phyloP scores from a whole-genome alignment of 2,797 vertebrate species.

The Acanthurus leucopareius region DNA sequence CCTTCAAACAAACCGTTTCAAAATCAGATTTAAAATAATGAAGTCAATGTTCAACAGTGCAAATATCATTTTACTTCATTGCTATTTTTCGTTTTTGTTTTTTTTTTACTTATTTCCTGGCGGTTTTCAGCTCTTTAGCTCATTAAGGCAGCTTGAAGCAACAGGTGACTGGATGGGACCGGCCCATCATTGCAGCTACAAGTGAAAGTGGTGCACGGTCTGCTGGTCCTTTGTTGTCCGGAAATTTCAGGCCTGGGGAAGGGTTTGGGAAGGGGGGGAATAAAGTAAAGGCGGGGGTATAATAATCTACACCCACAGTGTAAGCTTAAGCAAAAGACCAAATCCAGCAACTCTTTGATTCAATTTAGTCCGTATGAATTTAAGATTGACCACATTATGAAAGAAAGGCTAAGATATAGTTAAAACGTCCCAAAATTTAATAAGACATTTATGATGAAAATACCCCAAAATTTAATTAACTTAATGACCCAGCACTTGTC shows the following conservation, averaged over 20 bases:
- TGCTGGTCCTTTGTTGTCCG: slow-evolving; percentile 72
- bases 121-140: not conserved
- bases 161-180: slow-evolving; percentile 62
- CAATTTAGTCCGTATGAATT: not conserved
- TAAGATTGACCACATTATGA: not conserved
- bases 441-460: too few species aligned
- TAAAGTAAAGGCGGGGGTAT: not conserved
- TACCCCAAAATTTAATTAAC: too few species aligned
- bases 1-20: not conserved
- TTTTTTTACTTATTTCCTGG: not conserved
- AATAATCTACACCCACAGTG: not conserved
- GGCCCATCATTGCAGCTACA: slow-evolving; percentile 44
- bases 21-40: not conserved
- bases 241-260: slow-evolving; percentile 64
- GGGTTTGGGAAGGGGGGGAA: not conserved
- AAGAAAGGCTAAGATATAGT: not conserved
- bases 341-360: not conserved
- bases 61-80: not conserved
- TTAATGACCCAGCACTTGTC: too few species aligned
- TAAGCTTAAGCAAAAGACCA: not conserved
- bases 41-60: not conserved
- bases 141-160: slow-evolving; percentile 38
- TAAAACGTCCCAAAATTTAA: not conserved
- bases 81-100: not conserved
- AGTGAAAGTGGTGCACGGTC: slow-evolving; percentile 71